Evolutionary conservation across 1,140 invertebrate species (phyloP).

Genomic region (Sitophilus oryzae): DNA sequence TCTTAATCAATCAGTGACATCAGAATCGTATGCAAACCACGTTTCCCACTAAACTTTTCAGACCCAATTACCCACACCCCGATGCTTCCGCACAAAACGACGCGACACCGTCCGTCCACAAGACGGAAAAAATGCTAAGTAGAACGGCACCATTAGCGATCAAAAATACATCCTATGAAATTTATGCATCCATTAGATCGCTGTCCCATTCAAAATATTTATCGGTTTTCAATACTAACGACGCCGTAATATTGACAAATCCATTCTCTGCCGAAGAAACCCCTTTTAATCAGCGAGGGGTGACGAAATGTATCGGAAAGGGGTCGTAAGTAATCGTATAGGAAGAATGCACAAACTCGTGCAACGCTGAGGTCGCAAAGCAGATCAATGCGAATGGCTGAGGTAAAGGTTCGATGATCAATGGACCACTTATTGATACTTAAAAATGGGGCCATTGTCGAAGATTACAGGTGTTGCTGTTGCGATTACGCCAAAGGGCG

Average conservation of each 20-base stretch:
- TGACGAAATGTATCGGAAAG: neutral
- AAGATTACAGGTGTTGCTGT: constrained; percentile 15
- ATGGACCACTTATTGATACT: constrained; percentile 15
- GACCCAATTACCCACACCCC: neutral
- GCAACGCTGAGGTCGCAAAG: neutral
- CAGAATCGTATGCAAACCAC: constrained; percentile 6
- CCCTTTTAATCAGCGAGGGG: neutral
- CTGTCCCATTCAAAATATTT: constrained; percentile 28
- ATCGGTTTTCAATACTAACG: constrained; percentile 27
- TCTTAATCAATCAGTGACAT: constrained; percentile 13
- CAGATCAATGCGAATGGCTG: constrained; percentile 8
- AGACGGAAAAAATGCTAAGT: constrained; percentile 13
- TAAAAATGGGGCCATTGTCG: constrained; percentile 13
- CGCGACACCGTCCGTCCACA: neutral
- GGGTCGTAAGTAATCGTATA: neutral
- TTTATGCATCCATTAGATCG: constrained; percentile 6
- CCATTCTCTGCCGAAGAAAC: constrained; percentile 17
- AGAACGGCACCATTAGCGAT: constrained; percentile 4
- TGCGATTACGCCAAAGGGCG: constrained; percentile 2
- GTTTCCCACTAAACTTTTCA: neutral
- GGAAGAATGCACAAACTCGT: no score
- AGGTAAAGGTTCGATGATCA: neutral
- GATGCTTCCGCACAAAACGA: constrained; percentile 3
- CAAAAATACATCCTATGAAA: neutral
- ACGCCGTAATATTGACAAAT: constrained; percentile 28